These are phyloP conservation scores for Watsonalla cultraria DNA, from an alignment of 2,888 invertebrate genomes.

Conservation along the genomic window DNA sequence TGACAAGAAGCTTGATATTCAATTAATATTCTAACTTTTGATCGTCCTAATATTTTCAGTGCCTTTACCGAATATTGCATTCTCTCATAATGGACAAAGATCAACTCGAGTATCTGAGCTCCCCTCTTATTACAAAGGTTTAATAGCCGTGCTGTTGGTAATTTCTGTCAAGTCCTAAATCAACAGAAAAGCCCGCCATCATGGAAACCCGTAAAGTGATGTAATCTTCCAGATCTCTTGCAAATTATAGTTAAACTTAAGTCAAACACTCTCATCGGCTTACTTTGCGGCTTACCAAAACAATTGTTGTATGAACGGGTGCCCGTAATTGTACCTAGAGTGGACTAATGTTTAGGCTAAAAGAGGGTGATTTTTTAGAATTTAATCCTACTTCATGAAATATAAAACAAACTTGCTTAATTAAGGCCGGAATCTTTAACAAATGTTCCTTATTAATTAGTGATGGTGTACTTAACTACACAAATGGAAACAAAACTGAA, in stretches of 20 bases:
- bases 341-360: too few species aligned
- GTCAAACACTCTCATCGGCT: slow-evolving; percentile 50
- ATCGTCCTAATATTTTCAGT: slow-evolving; percentile 4
- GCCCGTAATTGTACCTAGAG: neutral
- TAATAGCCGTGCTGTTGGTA: slow-evolving; percentile 46
- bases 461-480: too few species aligned
- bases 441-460: too few species aligned
- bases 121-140: slow-evolving; percentile 27
- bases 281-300: slow-evolving; percentile 28
- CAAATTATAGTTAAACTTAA: slow-evolving; percentile 69
- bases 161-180: slow-evolving; percentile 67
- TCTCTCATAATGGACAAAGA: slow-evolving; percentile 9
- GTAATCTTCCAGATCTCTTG: slow-evolving; percentile 68
- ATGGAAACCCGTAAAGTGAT: slow-evolving; percentile 51
- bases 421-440: too few species aligned
- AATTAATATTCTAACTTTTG: slow-evolving; percentile 31
- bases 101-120: slow-evolving; percentile 7
- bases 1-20: slow-evolving; percentile 35
- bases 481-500: too few species aligned
- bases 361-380: too few species aligned
- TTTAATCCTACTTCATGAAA: too few species aligned
- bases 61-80: neutral
- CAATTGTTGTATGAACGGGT: slow-evolving; percentile 3
- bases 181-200: slow-evolving; percentile 55
- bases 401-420: too few species aligned